phyloP scores from a whole-genome alignment of 2,797 vertebrate species.

The Helostoma temminkii region DNA sequence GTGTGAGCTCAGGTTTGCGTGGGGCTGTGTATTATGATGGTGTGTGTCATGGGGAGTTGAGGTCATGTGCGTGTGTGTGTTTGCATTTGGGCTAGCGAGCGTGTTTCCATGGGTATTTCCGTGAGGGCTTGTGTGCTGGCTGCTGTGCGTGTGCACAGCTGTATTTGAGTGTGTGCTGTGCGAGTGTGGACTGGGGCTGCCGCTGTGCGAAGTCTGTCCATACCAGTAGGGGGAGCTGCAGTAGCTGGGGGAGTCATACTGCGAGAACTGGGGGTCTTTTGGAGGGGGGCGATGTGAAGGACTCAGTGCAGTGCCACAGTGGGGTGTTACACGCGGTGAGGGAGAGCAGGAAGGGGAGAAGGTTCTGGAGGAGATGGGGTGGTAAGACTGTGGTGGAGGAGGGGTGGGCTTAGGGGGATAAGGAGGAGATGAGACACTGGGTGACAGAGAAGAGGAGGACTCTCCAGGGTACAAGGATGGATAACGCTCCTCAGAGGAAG shows the following conservation, averaged over 20 bases:
- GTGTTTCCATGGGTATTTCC: slow-evolving; percentile 63
- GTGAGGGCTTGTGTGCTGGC: slow-evolving; percentile 86
- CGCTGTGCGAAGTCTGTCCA: slow-evolving; percentile 89
- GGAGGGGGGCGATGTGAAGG: slow-evolving; percentile 80
- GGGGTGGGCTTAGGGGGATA: slow-evolving; percentile 87
- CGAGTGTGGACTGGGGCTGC: slow-evolving; percentile 91
- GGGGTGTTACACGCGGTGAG: slow-evolving; percentile 86
- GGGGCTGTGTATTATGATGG: slow-evolving; percentile 67
- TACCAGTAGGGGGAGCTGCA: slow-evolving; percentile 97
- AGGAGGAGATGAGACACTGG: slow-evolving; percentile 90
- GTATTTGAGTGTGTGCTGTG: slow-evolving; percentile 84
- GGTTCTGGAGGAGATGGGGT: slow-evolving; percentile 87
- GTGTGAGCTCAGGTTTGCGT: slow-evolving; percentile 68
- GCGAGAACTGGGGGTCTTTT: slow-evolving; percentile 92
- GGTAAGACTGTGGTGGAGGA: slow-evolving; percentile 88
- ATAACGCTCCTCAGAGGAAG: slow-evolving; percentile 96
- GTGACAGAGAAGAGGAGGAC: slow-evolving; percentile 87
- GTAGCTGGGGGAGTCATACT: slow-evolving; percentile 97
- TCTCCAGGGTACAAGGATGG: slow-evolving; percentile 94
- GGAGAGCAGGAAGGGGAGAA: slow-evolving; percentile 97
- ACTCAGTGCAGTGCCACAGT: slow-evolving; percentile 82
- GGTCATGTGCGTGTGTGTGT: slow-evolving; percentile 68
- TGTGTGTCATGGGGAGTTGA: slow-evolving; percentile 65
- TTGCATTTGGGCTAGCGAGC: slow-evolving; percentile 62
- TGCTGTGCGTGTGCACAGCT: slow-evolving; percentile 66